Percentiles rank a stretch among this genome's conserved stretches.
Evolutionary conservation across 2,113 vertebrate genomes (phyloP).

Genomic region (Burhinus oedicnemus): DNA sequence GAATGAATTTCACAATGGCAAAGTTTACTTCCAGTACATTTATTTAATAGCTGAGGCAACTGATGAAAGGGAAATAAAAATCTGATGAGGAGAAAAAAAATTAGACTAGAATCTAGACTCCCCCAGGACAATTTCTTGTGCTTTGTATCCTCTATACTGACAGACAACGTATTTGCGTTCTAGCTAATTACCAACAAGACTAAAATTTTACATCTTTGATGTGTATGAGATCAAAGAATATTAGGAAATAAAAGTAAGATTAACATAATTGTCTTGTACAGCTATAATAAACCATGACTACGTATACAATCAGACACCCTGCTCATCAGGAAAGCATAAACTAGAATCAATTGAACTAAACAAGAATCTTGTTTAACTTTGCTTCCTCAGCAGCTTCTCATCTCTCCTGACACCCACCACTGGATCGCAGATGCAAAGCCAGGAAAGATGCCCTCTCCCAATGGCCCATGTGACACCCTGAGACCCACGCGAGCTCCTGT

Average conservation of each 20-base stretch:
- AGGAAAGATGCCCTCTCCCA: neutral
- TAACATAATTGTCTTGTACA: slow-evolving; percentile 65
- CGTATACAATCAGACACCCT: neutral
- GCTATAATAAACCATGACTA: slow-evolving; percentile 52
- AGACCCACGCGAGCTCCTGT: neutral
- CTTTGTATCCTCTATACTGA: slow-evolving; percentile 56
- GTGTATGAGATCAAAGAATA: slow-evolving; percentile 63
- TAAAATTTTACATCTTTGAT: slow-evolving; percentile 68
- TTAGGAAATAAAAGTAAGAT: slow-evolving; percentile 66
- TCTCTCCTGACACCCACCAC: neutral
- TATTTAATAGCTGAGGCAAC: slow-evolving; percentile 48
- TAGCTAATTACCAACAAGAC: slow-evolving; percentile 63
- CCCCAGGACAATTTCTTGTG: slow-evolving; percentile 57
- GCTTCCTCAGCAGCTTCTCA: slow-evolving; percentile 5
- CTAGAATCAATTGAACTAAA: neutral
- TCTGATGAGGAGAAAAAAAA: slow-evolving; percentile 53
- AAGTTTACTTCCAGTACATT: slow-evolving; percentile 54
- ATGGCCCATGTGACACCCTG: neutral
- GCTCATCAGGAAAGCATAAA: slow-evolving; percentile 21
- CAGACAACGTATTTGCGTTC: slow-evolving; percentile 61
- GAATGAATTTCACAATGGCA: slow-evolving; percentile 50
- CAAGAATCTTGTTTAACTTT: neutral
- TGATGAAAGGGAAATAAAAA: slow-evolving; percentile 62
- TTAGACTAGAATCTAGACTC: slow-evolving; percentile 51
- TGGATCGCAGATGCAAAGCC: neutral